Base-by-base conservation (phyloP, 2,797 vertebrate genomes). In the Heliangelus exortis region DNA sequence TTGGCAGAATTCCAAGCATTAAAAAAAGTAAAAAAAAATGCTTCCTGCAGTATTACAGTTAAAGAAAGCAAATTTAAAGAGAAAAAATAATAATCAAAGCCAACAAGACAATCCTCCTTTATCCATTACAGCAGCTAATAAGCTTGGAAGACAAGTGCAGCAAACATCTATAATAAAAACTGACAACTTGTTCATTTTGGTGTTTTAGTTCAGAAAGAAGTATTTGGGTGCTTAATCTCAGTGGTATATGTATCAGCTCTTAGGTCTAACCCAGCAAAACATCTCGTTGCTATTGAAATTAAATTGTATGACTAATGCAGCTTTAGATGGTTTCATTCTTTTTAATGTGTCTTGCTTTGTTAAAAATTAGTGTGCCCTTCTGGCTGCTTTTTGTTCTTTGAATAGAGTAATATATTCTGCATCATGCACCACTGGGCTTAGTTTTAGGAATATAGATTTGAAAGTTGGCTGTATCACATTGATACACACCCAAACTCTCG, bases 51-150 rank as follows among this genome's bases (percentile, higher is more conserved):
- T 54, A 34, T 67, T 75, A 47, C 7, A 71, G 20, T 71, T 53
- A 83, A 89, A 76, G 39, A 36, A 85, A n/a, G 8, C 4, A 23
- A 39, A 28, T 78, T 76, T 69, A 51, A 87, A 87, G 41, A 19
- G 15, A 5, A 33, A 68, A 68, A 59, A 68, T 33, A 29, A 4
- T 2, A 41, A 28, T 15, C 11, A 57, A 80, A 76, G 5, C 8
- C 1, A 47, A 34, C 6, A 53, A 22, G 17, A 50, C 28, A 54
- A 9, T 8, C 2, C 13, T 1, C 0, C 11, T 12, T 77, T 61
- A 77, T 51, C 26, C 43, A 28, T 92, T 80, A 43, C 39, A 20
- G 33, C 8, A 68, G 36, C 85, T 83, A 48, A 26, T 0, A 3
- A 57, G 22, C 53, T 71, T 74, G 31, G 36, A 62, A 86, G 54